Base-by-base conservation (phyloP, 2,113 vertebrate species). In the Siphamia tubifer region DNA sequence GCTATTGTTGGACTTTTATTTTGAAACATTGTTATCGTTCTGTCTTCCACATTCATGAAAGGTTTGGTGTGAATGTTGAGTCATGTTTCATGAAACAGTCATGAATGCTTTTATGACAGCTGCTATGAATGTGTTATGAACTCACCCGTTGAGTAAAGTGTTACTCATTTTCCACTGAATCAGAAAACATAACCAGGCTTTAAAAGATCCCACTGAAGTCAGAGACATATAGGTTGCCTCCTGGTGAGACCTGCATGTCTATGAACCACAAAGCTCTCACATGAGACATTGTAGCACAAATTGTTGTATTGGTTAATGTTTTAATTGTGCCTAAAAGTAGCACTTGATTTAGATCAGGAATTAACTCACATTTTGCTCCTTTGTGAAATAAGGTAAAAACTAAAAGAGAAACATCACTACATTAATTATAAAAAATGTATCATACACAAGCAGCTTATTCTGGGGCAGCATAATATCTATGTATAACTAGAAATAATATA, bases 121-220 rank as follows among this genome's bases (percentile, higher is more conserved):
- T n/a, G n/a, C n/a, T n/a, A n/a, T n/a, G n/a, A n/a, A n/a, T n/a
- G n/a, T n/a, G n/a, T n/a, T n/a, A n/a, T n/a, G n/a, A n/a, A n/a
- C n/a, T n/a, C n/a, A n/a, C n/a, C n/a, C n/a, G n/a, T n/a, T n/a
- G n/a, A n/a, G n/a, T n/a, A n/a, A n/a, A n/a, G n/a, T n/a, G n/a
- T n/a, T n/a, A n/a, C n/a, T n/a, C 71, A 63, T 43, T 48, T 74
- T 80, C 77, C 31, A 79, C 71, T 48, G 45, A 17, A 87, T 83
- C 38, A 28, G 17, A 75, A 65, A 74, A 55, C 61, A 42, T 32
- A 74, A 74, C 52, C 15, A 17, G 3, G 34, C 47, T 57, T 76
- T 51, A 84, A 63, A 65, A 38, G 45, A 36, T n/a, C 15, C 57
- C 60, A 69, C 48, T 79, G 67, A 78, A 63, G 57, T 38, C 49